Evolutionary conservation across 2,113 vertebrate species (phyloP), one percentile per base, ranked within the genome.

Genomic region (Corynorhinus townsendii): DNA sequence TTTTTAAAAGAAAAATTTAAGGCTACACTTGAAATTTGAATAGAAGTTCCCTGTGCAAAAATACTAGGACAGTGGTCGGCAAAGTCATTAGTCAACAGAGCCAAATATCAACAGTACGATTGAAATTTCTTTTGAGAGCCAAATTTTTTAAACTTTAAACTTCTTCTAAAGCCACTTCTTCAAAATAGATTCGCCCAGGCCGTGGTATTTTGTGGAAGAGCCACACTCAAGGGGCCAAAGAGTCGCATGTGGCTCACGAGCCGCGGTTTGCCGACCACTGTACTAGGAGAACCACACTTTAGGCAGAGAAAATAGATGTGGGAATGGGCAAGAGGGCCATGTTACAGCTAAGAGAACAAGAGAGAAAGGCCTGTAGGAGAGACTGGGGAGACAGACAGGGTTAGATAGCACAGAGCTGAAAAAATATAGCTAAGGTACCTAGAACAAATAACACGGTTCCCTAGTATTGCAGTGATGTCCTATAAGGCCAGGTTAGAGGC

Each of bases 341-440:
- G 0, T 26, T 12, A 7, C 33, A 68, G 40, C 7, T n/a, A 22
- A 54, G 71, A 14, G 47, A 93, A 22, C 20, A 38, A 56, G 8
- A 47, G 19, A 30, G 68, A 54, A 16, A 54, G n/a, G 33, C 75
- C 15, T 3, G 12, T 12, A 19, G 28, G 72, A 68, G 59, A 89
- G 66, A 33, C 0, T 14, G 7, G 45, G 43, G 26, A 47, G 38
- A 20, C 3, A 28, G 33, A 68, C 0, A 0, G 33, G n/a, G n/a
- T 52, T 90, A 88, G 52, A 28, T 6, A 20, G 76, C 33, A 64
- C 49, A 86, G 40, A 62, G 14, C 80, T 73, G 52, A 71, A 71
- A 86, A 77, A 71, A 69, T 35, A 14, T 28, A 43, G 26, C 52
- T 30, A 56, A 69, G 3, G 3, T 54, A 33, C 28, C 33, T 16